Conservation (phyloP, 2,888 invertebrate genomes). For the Synergus laeviventris region DNA sequence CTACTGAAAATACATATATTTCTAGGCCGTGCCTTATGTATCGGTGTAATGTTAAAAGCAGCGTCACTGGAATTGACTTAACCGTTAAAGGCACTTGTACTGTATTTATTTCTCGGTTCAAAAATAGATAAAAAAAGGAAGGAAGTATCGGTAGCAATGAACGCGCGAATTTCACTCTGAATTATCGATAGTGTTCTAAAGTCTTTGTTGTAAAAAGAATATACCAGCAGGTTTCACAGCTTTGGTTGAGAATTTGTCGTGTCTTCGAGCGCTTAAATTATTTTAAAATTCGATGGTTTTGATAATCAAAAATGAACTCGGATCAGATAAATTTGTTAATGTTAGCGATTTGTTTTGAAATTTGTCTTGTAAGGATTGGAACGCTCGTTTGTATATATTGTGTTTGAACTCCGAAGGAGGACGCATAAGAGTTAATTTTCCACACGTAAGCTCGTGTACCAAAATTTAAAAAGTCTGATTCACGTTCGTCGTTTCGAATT, state of each 20-base stretch:
- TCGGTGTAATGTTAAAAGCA: slow-evolving; percentile 27
- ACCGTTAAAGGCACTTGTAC: slow-evolving; percentile 26
- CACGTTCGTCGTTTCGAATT: slow-evolving; percentile 35
- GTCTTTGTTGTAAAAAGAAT: slow-evolving; percentile 14
- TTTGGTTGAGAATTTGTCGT: slow-evolving; percentile 18
- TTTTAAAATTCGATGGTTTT: neutral
- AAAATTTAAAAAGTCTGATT: slow-evolving; percentile 24
- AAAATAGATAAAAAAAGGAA: slow-evolving; percentile 9
- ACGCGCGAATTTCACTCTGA: slow-evolving; percentile 26
- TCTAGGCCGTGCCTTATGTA: slow-evolving; percentile 41
- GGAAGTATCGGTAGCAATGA: slow-evolving; percentile 37
- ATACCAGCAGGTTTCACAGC: slow-evolving; percentile 30
- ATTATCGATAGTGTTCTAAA: slow-evolving; percentile 26
- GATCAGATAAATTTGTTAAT: neutral
- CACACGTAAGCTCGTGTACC: neutral
- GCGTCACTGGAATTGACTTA: slow-evolving; percentile 33
- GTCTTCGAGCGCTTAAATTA: slow-evolving; percentile 23
- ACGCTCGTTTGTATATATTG: slow-evolving; percentile 21
- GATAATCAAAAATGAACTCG: neutral
- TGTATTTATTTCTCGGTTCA: slow-evolving; percentile 3
- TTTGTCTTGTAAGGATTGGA: slow-evolving; percentile 3
- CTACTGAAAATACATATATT: slow-evolving; percentile 14
- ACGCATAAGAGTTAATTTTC: neutral
- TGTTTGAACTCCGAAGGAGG: slow-evolving; percentile 15
- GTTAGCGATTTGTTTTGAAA: neutral